Conservation (phyloP, 2,113 vertebrate species). For the Pelobates fuscus region DNA sequence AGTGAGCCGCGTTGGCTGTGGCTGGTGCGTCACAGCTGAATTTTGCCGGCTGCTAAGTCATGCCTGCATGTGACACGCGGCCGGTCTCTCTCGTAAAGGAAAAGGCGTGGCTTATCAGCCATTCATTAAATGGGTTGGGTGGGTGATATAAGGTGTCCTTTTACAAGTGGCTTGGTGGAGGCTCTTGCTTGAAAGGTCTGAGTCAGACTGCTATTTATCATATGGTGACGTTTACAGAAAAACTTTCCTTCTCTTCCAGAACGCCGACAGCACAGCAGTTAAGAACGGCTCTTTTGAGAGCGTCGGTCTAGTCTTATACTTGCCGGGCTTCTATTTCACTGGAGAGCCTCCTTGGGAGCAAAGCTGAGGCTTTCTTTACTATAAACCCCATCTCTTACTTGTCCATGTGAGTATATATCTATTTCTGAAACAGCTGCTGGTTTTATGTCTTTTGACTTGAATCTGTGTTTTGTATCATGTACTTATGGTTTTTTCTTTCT, state of each 20-base stretch:
- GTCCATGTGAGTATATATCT: conserved; percentile 68
- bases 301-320: conserved; percentile 70
- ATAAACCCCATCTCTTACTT: conserved; percentile 65
- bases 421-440: not conserved
- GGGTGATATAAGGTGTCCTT: not conserved
- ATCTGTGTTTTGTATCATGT: not conserved
- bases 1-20: too few species aligned
- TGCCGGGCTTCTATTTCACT: conserved; percentile 72
- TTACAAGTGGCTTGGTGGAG: not conserved
- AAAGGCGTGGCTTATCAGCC: not conserved
- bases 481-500: not conserved
- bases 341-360: conserved; percentile 67
- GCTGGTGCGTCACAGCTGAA: not conserved
- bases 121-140: conserved; percentile 20
- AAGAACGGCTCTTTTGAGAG: conserved; percentile 62
- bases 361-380: conserved; percentile 58
- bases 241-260: conserved; percentile 56
- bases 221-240: not conserved
- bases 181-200: not conserved
- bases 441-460: not conserved
- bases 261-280: conserved; percentile 57
- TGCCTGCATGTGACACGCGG: not conserved
- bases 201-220: not conserved
- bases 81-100: not conserved
- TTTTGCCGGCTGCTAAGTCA: not conserved